Conservation (phyloP, 2,797 vertebrate genomes). For the Melanotaenia trifasciata region DNA sequence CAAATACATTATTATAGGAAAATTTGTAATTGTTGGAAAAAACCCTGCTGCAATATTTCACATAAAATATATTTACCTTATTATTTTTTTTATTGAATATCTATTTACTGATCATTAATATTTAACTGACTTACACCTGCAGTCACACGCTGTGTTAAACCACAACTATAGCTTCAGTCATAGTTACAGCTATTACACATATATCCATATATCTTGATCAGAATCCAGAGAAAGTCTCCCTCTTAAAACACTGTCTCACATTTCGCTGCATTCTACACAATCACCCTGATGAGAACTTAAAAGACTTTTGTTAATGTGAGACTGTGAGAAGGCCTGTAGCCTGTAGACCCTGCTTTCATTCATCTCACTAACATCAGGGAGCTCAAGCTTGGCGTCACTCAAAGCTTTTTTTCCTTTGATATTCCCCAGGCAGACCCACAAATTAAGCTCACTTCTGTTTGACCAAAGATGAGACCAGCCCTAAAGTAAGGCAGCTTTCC, state of each 20-base stretch:
- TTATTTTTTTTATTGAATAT: background rate
- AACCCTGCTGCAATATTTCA: background rate
- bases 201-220: slow-evolving; percentile 22
- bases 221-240: slow-evolving; percentile 38
- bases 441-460: slow-evolving; percentile 85
- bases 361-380: slow-evolving; percentile 81
- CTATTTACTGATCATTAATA: background rate
- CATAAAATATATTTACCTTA: background rate
- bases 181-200: slow-evolving; percentile 6
- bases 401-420: slow-evolving; percentile 81
- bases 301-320: slow-evolving; percentile 75
- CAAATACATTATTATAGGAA: background rate
- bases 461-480: slow-evolving; percentile 80
- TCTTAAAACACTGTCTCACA: slow-evolving; percentile 42
- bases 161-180: background rate
- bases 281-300: slow-evolving; percentile 77
- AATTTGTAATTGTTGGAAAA: background rate
- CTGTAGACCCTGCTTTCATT: slow-evolving; percentile 79
- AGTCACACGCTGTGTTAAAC: background rate
- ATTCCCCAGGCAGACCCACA: slow-evolving; percentile 82
- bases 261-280: slow-evolving; percentile 61
- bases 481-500: slow-evolving; percentile 75
- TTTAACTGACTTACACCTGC: background rate
- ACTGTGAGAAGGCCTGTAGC: slow-evolving; percentile 77
- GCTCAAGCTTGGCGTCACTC: slow-evolving; percentile 77